A percentile compares a stretch with the other conserved stretches of the same genome.
Evolutionary conservation across 2,113 vertebrate species (phyloP).

Genomic region (Acrocephalus kingi): DNA sequence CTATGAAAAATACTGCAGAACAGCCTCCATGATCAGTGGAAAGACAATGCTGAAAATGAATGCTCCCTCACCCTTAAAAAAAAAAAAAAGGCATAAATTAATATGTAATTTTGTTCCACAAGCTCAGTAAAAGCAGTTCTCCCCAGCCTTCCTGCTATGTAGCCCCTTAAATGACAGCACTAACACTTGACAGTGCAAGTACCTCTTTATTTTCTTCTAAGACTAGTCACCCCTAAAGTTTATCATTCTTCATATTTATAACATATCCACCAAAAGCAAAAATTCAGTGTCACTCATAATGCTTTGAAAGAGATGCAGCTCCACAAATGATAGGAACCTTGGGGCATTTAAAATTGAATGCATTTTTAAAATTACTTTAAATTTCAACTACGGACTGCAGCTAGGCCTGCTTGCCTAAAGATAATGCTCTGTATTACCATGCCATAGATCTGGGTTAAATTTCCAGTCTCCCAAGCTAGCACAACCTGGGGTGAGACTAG

Average conservation of each 20-base stretch:
- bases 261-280: constrained; percentile 9
- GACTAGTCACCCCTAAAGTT: neutral
- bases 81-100: neutral
- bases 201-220: neutral
- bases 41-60: neutral
- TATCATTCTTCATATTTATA: constrained; percentile 1
- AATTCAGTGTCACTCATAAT: neutral
- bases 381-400: constrained; percentile 49
- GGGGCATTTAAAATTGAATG: constrained; percentile 58
- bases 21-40: neutral
- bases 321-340: constrained; percentile 47
- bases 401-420: constrained; percentile 52
- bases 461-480: constrained; percentile 36
- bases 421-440: constrained; percentile 54
- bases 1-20: neutral
- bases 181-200: neutral
- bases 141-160: neutral
- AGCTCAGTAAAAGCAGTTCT: neutral
- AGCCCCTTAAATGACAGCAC: neutral
- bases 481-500: constrained; percentile 60
- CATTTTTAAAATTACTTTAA: constrained; percentile 54
- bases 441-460: constrained; percentile 46
- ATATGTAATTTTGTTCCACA: neutral
- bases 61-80: neutral
- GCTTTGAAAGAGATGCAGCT: constrained; percentile 33